Percentiles rank a stretch among this genome's conserved stretches.
phyloP scores from a whole-genome alignment of 1,140 invertebrate genomes.

The Diachasmimorpha longicaudata region DNA sequence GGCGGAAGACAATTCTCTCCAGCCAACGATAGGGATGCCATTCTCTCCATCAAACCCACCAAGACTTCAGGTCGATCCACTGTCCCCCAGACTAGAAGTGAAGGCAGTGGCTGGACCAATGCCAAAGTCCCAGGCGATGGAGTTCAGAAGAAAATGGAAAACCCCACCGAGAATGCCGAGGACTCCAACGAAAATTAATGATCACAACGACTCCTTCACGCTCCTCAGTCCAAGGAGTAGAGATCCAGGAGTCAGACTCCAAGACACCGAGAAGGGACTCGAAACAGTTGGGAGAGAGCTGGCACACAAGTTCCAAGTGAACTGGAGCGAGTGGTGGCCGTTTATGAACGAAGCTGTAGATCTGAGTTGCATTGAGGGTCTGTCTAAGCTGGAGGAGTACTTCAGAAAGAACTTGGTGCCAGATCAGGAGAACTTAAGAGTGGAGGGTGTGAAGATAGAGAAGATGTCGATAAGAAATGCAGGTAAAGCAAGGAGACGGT shows the following conservation, averaged over 20 bases:
- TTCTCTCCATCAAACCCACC: slow-evolving; percentile 73
- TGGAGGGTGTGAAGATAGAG: slow-evolving; percentile 13
- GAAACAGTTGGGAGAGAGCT: slow-evolving; percentile 80
- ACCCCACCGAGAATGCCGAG: slow-evolving; percentile 70
- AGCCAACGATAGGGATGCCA: slow-evolving; percentile 76
- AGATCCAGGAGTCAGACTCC: slow-evolving; percentile 63
- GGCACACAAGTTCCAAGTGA: slow-evolving; percentile 75
- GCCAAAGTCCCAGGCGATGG: slow-evolving; percentile 73
- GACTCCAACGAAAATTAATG: slow-evolving; percentile 32
- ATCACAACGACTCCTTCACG: slow-evolving; percentile 30
- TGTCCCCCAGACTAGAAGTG: slow-evolving; percentile 74
- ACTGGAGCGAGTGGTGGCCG: slow-evolving; percentile 92
- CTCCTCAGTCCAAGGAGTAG: slow-evolving; percentile 39
- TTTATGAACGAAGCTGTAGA: slow-evolving; percentile 84
- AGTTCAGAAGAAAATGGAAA: slow-evolving; percentile 81
- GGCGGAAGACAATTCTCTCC: slow-evolving; percentile 73
- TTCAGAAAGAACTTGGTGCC: slow-evolving; percentile 51
- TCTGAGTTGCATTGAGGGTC: slow-evolving; percentile 73
- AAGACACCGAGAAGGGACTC: slow-evolving; percentile 83
- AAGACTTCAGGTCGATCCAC: slow-evolving; percentile 68
- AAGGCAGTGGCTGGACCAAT: slow-evolving; percentile 86
- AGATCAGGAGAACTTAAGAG: not conserved
- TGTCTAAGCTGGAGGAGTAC: slow-evolving; percentile 76
- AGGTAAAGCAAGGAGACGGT: not conserved
- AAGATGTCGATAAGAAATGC: not conserved